Evolutionary conservation across 2,888 invertebrate species (phyloP), one percentile per base, ranked within the genome.

Genomic region (Drosophila colorata): DNA sequence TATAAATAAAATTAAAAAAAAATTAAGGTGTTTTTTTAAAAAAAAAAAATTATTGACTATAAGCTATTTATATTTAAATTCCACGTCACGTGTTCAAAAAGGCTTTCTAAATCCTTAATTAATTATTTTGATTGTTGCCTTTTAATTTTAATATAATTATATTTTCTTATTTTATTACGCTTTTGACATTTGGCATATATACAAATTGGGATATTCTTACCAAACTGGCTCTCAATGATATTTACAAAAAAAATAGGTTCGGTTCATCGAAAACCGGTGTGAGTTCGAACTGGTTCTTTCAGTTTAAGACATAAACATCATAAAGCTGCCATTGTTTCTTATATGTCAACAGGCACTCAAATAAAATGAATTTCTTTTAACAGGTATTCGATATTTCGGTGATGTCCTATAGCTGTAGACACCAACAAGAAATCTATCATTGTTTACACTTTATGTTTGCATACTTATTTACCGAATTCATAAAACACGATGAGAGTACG

Each of bases 371-470:
- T 11, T 1, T 1, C 9, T 28, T 2, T 1, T 1, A 18, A 40
- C 7, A 8, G 23, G 66, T 43, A 49, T 56, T 31, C 6, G 4
- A n/a, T 7, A 8, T 0, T 16, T 53, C 60, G 75, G 75, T 41
- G 40, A 8, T 14, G 2, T n/a, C 16, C 53, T 13, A 13, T 43
- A 20, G 11, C 53, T 13, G 8, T 43, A 20, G 11, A 2, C 1
- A 8, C 8, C 11, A 18, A 8, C 25, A 13, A 14, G 9, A 38
- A 28, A 40, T 20, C 23, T 38, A 43, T 37, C 58, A 18, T n/a
- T 70, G 16, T 64, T 70, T 48, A 40, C 64, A 25, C 28, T 52
- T 37, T 6, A 25, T 59, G 52, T 76, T 73, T 63, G 48, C 43
- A 33, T 25, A 53, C 37, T 40, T 51, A 53, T 75, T 61, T 57